Percentiles rank a stretch among this genome's conserved stretches.
These are phyloP conservation scores for Pterocles burchelli DNA, from an alignment of 2,113 vertebrate genomes.

Conservation along the genomic window DNA sequence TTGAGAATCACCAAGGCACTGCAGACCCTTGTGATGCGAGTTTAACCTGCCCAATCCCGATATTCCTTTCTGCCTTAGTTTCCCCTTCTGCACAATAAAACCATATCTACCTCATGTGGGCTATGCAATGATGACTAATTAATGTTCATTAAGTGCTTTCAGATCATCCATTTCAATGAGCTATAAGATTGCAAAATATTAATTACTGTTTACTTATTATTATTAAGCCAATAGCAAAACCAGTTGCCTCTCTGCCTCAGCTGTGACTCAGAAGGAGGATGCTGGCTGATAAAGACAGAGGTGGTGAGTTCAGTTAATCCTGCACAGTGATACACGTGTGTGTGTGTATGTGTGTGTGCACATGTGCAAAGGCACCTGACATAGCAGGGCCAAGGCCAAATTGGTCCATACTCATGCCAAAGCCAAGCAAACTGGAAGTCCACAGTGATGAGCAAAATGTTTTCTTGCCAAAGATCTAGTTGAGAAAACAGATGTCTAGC, in stretches of 20 bases:
- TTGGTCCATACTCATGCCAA: not conserved
- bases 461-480: not conserved
- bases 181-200: slow-evolving; percentile 31
- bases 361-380: not conserved
- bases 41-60: not conserved
- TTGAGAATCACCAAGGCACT: not conserved
- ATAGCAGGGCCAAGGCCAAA: not conserved
- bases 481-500: not conserved
- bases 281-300: not conserved
- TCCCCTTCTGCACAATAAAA: not conserved
- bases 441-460: not conserved
- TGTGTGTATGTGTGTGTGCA: not conserved
- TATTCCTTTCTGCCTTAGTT: not conserved
- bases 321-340: not conserved
- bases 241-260: slow-evolving; percentile 13
- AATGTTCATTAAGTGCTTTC: slow-evolving; percentile 9
- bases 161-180: not conserved
- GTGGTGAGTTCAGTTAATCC: not conserved
- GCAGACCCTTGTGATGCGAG: not conserved
- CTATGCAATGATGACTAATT: slow-evolving; percentile 25
- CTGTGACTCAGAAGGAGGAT: slow-evolving; percentile 18
- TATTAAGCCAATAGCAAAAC: not conserved
- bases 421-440: not conserved
- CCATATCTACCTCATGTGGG: not conserved
- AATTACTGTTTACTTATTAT: slow-evolving; percentile 36